These are phyloP conservation scores for Oscheius sp. DNA, from an alignment of 2,888 invertebrate species.

Conservation along the genomic window DNA sequence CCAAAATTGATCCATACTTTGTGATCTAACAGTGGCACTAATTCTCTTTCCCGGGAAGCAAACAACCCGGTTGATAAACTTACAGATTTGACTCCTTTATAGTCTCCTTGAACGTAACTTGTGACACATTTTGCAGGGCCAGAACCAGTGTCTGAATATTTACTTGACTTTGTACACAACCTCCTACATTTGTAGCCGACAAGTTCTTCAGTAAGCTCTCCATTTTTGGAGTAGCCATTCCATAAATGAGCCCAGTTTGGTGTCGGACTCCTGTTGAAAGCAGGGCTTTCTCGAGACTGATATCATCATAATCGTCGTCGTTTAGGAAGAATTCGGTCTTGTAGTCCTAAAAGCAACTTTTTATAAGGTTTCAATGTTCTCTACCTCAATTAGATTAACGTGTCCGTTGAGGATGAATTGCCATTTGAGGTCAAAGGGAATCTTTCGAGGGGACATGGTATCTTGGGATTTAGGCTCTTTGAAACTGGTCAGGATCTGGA, in stretches of 20 bases:
- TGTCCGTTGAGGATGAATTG: not conserved
- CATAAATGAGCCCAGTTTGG: not conserved
- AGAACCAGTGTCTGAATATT: too few species aligned
- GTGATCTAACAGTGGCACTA: too few species aligned
- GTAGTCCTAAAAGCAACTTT: not conserved
- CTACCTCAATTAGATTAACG: not conserved
- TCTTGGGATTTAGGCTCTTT: not conserved
- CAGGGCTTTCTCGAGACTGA: not conserved
- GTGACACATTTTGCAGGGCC: too few species aligned
- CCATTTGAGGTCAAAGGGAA: conserved; percentile 2
- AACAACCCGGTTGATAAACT: too few species aligned
- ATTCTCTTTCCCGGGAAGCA: too few species aligned
- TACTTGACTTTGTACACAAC: too few species aligned
- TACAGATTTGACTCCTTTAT: too few species aligned
- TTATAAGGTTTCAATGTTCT: not conserved
- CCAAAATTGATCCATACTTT: too few species aligned
- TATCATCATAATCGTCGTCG: not conserved
- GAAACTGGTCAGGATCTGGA: too few species aligned
- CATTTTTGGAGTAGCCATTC: not conserved
- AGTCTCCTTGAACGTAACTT: too few species aligned
- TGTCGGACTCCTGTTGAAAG: not conserved
- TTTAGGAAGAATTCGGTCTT: not conserved
- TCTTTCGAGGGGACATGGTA: not conserved
- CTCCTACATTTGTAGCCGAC: not conserved
- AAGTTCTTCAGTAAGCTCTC: not conserved